phyloP scores from a whole-genome alignment of 1,140 invertebrate genomes.

The Papilio xuthus region DNA sequence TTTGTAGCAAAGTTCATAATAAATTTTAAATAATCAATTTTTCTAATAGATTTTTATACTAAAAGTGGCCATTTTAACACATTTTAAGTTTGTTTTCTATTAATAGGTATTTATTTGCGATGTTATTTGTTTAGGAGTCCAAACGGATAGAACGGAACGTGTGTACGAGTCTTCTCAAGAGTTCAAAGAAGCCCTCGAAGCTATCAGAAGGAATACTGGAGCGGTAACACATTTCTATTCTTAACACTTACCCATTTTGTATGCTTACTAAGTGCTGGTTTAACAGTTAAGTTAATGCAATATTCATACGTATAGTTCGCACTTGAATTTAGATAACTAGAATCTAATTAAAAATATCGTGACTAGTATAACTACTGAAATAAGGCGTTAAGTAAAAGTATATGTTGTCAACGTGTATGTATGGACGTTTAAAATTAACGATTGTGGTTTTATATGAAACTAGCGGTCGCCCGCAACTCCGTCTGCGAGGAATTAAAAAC shows the following conservation, averaged over 20 bases:
- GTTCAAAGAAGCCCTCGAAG: conserved; percentile 73
- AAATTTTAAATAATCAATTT: too few species aligned
- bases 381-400: neutral
- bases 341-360: conserved; percentile 7
- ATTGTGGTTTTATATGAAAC: too few species aligned
- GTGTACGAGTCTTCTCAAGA: conserved; percentile 69
- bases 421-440: neutral
- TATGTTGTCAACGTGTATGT: neutral
- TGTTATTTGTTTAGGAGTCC: conserved; percentile 61
- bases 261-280: neutral
- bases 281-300: conserved; percentile 11
- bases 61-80: too few species aligned
- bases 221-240: conserved; percentile 48
- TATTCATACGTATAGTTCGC: conserved; percentile 14
- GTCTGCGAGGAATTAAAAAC: too few species aligned
- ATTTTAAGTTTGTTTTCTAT: neutral
- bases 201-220: conserved; percentile 67
- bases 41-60: too few species aligned
- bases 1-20: too few species aligned
- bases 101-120: conserved; percentile 31
- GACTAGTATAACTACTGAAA: neutral
- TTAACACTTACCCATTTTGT: neutral
- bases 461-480: too few species aligned
- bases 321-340: conserved; percentile 18
- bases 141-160: conserved; percentile 67